phyloP scores from a whole-genome alignment of 1,140 invertebrate species.

The Teleopsis dalmanni region DNA sequence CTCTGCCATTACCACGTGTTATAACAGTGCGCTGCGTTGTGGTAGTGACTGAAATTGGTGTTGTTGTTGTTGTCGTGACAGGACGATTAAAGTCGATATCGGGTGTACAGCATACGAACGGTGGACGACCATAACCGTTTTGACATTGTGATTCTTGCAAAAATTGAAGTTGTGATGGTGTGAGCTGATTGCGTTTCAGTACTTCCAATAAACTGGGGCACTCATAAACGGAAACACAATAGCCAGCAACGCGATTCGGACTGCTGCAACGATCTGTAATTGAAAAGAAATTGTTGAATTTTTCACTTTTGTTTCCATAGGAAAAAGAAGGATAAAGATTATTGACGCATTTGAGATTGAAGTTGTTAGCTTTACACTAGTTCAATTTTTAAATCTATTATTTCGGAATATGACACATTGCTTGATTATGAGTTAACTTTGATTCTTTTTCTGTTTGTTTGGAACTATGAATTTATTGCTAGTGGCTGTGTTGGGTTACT shows the following conservation, averaged over 20 bases:
- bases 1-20: slow-evolving; percentile 10
- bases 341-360: too few relatives aligned
- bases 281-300: too few relatives aligned
- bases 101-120: slow-evolving; percentile 30
- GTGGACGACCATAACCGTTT: slow-evolving; percentile 23
- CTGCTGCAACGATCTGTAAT: slow-evolving; percentile 23
- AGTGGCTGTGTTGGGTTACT: too few relatives aligned
- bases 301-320: too few relatives aligned
- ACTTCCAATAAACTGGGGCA: slow-evolving; percentile 23
- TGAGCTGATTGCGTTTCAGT: slow-evolving; percentile 12
- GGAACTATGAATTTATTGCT: too few relatives aligned
- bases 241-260: slow-evolving; percentile 25
- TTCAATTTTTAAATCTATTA: too few relatives aligned
- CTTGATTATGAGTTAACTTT: too few relatives aligned
- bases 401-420: too few relatives aligned
- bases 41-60: neutral
- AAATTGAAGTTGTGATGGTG: slow-evolving; percentile 18
- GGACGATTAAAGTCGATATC: slow-evolving; percentile 16
- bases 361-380: too few relatives aligned
- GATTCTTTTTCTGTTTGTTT: too few relatives aligned
- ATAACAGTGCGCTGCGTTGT: neutral
- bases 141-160: slow-evolving; percentile 24
- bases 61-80: slow-evolving; percentile 9
- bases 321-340: too few relatives aligned
- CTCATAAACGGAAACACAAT: slow-evolving; percentile 33